Evolutionary conservation across 1,140 invertebrate genomes (phyloP).

Genomic region (Sweltsa coloradensis): DNA sequence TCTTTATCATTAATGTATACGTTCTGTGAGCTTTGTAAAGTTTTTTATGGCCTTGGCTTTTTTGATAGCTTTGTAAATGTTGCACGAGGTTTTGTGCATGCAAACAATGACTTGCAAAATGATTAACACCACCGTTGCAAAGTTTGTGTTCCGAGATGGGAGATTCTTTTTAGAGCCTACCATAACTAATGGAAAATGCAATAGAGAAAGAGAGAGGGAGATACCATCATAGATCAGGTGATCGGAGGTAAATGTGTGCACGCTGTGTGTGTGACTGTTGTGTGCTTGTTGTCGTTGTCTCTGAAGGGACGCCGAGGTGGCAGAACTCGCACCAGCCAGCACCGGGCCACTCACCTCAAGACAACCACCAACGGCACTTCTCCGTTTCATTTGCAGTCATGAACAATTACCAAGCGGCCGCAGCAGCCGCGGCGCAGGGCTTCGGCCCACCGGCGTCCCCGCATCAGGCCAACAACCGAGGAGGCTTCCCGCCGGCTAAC

Average conservation of each 20-base stretch:
- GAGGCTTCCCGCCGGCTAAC: conserved; percentile 75
- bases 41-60: conserved; percentile 3
- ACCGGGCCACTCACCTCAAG: not conserved
- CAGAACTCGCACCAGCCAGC: conserved; percentile 5
- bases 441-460: conserved; percentile 51
- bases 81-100: not conserved
- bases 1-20: conserved; percentile 9
- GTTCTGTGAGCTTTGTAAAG: conserved; percentile 6
- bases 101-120: not conserved
- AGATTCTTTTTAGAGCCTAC: too few relatives aligned
- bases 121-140: not conserved
- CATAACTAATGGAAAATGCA: too few relatives aligned
- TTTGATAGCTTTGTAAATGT: conserved; percentile 3
- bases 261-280: conserved; percentile 8
- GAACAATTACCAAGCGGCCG: conserved; percentile 85
- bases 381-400: conserved; percentile 57
- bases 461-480: conserved; percentile 51
- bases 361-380: conserved; percentile 7
- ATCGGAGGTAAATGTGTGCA: too few relatives aligned
- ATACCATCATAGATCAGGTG: too few relatives aligned
- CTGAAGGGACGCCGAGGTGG: conserved; percentile 9
- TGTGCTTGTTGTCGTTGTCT: conserved; percentile 9
- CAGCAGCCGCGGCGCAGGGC: conserved; percentile 47
- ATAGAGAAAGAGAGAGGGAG: too few relatives aligned
- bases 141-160: conserved; percentile 1